These are phyloP conservation scores for Trachymyrmex septentrionalis DNA, from an alignment of 1,140 invertebrate species.

Conservation along the genomic window DNA sequence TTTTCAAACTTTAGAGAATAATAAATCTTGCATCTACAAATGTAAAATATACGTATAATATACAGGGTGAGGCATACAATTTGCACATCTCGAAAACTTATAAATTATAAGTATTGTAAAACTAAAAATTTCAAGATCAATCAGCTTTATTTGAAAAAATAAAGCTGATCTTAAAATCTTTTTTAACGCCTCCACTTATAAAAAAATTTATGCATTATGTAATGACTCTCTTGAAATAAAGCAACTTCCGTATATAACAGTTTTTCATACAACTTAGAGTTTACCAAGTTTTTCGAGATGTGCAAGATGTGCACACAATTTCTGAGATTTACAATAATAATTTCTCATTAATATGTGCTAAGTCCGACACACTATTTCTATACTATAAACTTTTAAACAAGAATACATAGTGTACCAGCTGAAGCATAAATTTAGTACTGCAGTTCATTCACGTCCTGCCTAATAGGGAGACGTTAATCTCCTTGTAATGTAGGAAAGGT, in stretches of 20 bases:
- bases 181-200: no score
- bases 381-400: conserved; percentile 20
- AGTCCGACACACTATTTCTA: neutral
- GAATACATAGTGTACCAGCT: conserved; percentile 17
- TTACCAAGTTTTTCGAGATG: no score
- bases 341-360: conserved; percentile 4
- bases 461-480: conserved; percentile 36
- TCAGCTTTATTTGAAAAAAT: no score
- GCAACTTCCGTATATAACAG: no score
- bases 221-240: no score
- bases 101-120: no score
- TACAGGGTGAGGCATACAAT: neutral
- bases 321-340: neutral
- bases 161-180: no score
- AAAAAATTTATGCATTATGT: no score
- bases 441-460: conserved; percentile 46
- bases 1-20: neutral
- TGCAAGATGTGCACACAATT: neutral
- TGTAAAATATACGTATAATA: neutral
- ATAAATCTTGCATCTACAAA: neutral
- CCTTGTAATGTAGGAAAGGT: conserved; percentile 13
- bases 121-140: no score
- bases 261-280: no score
- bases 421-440: conserved; percentile 39
- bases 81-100: no score